These are phyloP conservation scores for Polypedilum vanderplanki DNA, from an alignment of 1,140 invertebrate species.

Conservation along the genomic window DNA sequence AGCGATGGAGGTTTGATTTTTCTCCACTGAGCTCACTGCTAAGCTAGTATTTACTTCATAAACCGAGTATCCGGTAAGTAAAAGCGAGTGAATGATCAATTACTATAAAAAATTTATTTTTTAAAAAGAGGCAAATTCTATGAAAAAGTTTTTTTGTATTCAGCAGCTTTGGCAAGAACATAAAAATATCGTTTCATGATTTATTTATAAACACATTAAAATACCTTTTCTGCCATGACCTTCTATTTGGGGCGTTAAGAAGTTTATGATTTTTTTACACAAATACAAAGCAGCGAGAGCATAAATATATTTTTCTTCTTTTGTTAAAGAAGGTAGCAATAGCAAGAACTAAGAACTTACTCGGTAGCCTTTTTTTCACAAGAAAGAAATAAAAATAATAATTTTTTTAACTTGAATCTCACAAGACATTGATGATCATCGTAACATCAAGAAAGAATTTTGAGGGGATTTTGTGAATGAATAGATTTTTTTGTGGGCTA, in stretches of 20 bases:
- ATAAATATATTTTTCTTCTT: too few relatives aligned
- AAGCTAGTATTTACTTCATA: not conserved
- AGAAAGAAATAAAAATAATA: too few relatives aligned
- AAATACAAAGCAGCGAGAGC: too few relatives aligned
- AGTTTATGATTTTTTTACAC: not conserved
- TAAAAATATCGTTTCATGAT: conserved; percentile 7
- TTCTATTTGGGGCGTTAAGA: not conserved
- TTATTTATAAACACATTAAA: conserved; percentile 20
- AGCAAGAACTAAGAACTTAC: too few relatives aligned
- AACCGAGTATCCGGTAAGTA: not conserved
- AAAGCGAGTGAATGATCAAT: not conserved
- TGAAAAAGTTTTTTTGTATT: not conserved
- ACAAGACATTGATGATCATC: too few relatives aligned
- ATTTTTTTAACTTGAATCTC: too few relatives aligned
- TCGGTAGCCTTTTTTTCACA: too few relatives aligned
- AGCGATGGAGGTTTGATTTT: conserved; percentile 17
- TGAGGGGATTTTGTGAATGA: conserved; percentile 23
- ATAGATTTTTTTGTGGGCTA: not conserved
- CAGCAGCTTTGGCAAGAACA: not conserved
- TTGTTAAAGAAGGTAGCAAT: too few relatives aligned
- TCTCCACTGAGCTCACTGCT: not conserved
- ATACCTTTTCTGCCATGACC: not conserved
- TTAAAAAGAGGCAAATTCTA: not conserved
- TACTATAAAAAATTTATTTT: conserved; percentile 20
- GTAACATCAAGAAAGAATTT: not conserved